Conservation (phyloP, 2,888 invertebrate genomes). For the Rhamnusium bicolor region DNA sequence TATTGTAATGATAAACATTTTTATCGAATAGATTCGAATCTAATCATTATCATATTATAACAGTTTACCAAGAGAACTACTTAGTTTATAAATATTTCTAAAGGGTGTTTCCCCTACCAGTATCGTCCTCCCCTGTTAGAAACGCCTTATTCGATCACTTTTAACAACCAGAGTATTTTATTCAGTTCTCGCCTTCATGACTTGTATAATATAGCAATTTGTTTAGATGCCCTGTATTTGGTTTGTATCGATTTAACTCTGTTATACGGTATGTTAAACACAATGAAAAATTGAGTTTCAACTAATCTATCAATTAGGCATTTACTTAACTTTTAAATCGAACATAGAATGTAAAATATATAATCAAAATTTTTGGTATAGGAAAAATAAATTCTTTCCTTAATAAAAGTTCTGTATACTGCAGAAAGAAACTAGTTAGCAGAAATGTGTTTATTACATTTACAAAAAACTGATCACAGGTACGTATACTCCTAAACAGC, state of each 20-base stretch:
- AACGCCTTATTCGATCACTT: slow-evolving; percentile 67
- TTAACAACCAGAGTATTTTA: slow-evolving; percentile 67
- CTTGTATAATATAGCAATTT: slow-evolving; percentile 68
- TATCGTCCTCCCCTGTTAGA: slow-evolving; percentile 52
- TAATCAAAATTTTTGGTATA: no score
- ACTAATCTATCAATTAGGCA: no score
- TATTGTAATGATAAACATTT: no score
- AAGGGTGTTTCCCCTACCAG: slow-evolving; percentile 52
- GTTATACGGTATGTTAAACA: slow-evolving; percentile 37
- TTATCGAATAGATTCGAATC: no score
- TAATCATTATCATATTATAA: background rate
- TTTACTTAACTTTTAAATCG: no score
- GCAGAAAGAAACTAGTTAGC: no score
- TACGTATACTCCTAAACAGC: no score
- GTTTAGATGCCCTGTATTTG: slow-evolving; percentile 58
- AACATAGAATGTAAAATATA: no score
- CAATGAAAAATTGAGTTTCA: slow-evolving; percentile 35
- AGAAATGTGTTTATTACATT: no score
- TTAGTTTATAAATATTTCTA: slow-evolving; percentile 68
- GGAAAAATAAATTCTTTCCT: no score
- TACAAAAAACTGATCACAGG: no score
- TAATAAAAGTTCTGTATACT: no score
- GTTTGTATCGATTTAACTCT: slow-evolving; percentile 59
- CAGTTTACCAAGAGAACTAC: background rate
- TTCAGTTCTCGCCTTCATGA: slow-evolving; percentile 67